Evolutionary conservation across 2,888 invertebrate genomes (phyloP).

Genomic region (Drosophila phalerata): DNA sequence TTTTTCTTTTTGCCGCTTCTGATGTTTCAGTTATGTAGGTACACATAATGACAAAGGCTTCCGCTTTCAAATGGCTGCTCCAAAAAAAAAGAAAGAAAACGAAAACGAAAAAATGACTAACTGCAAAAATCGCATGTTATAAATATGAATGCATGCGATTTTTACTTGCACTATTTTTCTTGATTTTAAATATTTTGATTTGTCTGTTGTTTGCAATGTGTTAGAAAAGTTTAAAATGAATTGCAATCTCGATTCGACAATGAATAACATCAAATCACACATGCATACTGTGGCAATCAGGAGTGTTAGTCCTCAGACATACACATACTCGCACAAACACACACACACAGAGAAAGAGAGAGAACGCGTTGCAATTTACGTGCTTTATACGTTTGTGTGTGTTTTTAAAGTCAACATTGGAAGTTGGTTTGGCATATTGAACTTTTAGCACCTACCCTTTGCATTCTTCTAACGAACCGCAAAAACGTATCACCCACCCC

Average conservation of each 20-base stretch:
- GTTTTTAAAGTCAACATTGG: slow-evolving; percentile 68
- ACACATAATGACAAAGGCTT: slow-evolving; percentile 72
- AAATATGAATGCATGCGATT: slow-evolving; percentile 60
- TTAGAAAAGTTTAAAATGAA: slow-evolving; percentile 10
- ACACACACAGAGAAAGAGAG: background rate
- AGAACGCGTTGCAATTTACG: slow-evolving; percentile 33
- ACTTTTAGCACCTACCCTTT: slow-evolving; percentile 63
- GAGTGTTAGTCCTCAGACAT: slow-evolving; percentile 1
- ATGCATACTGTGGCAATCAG: slow-evolving; percentile 47
- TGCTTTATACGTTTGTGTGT: slow-evolving; percentile 27
- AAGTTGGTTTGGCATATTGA: slow-evolving; percentile 66
- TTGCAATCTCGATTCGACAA: slow-evolving; percentile 10
- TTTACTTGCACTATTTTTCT: background rate
- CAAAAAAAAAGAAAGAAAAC: too few relatives aligned
- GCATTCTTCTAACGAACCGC: slow-evolving; percentile 71
- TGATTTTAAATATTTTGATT: slow-evolving; percentile 2
- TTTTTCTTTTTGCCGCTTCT: slow-evolving; percentile 10
- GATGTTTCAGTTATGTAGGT: slow-evolving; percentile 62
- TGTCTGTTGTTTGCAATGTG: slow-evolving; percentile 9
- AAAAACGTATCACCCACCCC: slow-evolving; percentile 42
- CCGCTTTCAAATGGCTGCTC: slow-evolving; percentile 61
- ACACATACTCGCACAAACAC: background rate
- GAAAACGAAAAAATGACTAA: slow-evolving; percentile 36
- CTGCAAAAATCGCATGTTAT: slow-evolving; percentile 56
- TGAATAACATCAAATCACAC: slow-evolving; percentile 30